Evolutionary conservation across 2,797 vertebrate species (phyloP).

Genomic region (Melanotaenia parkinsoni): DNA sequence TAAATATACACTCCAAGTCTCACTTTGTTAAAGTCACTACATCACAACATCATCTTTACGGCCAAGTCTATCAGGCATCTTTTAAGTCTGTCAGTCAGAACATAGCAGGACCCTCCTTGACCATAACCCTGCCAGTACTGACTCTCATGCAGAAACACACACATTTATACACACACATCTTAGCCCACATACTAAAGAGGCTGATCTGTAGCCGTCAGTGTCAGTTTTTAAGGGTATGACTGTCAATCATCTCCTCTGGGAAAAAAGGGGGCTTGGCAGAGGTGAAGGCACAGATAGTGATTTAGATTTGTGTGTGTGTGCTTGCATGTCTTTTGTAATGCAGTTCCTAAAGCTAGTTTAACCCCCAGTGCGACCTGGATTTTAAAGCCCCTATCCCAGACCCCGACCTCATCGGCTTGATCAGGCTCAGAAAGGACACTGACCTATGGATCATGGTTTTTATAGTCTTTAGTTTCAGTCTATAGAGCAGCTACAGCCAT

Average conservation of each 20-base stretch:
- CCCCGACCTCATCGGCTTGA: constrained; percentile 68
- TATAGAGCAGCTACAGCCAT: constrained; percentile 71
- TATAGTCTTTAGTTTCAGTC: constrained; percentile 72
- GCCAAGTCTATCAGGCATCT: constrained; percentile 43
- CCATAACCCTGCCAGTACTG: constrained; percentile 31
- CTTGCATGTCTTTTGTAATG: constrained; percentile 65
- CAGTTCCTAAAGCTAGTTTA: constrained; percentile 65
- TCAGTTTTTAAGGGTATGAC: constrained; percentile 69
- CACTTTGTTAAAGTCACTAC: constrained; percentile 6
- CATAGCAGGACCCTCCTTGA: constrained; percentile 65
- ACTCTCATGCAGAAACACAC: constrained; percentile 9
- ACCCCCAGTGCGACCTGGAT: constrained; percentile 57
- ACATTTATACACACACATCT: constrained; percentile 34
- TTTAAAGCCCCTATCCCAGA: constrained; percentile 59
- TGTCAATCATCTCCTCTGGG: constrained; percentile 76
- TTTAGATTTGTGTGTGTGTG: constrained; percentile 41
- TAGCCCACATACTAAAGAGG: constrained; percentile 53
- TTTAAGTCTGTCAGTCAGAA: constrained; percentile 64
- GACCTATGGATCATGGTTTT: constrained; percentile 79
- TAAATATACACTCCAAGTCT: not conserved
- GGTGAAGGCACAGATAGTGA: constrained; percentile 49
- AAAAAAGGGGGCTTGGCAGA: constrained; percentile 31
- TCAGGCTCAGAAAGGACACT: constrained; percentile 70
- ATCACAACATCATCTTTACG: constrained; percentile 34
- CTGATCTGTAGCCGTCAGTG: constrained; percentile 68